Evolutionary conservation across 2,888 invertebrate species (phyloP).

Genomic region (Tinea trinotella): DNA sequence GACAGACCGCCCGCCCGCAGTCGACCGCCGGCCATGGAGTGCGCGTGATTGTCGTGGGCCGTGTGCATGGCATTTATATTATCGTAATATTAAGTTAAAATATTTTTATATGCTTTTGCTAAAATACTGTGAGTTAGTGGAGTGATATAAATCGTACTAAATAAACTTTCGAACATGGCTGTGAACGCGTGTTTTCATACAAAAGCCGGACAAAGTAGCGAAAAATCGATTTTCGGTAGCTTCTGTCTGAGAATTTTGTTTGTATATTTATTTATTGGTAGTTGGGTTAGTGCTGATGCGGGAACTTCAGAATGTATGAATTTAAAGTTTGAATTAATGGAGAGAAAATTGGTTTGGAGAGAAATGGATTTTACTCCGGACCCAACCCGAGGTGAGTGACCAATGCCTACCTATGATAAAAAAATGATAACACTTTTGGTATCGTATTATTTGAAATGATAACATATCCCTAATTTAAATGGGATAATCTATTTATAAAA

Average conservation of each 20-base stretch:
- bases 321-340: too few species aligned
- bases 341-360: too few species aligned
- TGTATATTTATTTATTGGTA: conserved; percentile 31
- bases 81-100: conserved; percentile 4
- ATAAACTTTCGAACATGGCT: conserved; percentile 45
- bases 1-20: background rate
- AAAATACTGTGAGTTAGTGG: conserved; percentile 16
- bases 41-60: background rate
- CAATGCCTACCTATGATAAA: background rate
- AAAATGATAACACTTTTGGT: background rate
- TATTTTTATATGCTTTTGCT: conserved; percentile 14
- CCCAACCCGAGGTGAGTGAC: conserved; percentile 68
- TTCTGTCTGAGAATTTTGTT: conserved; percentile 14
- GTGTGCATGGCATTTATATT: conserved; percentile 6
- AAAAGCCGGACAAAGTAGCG: conserved; percentile 54
- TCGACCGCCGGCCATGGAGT: conserved; percentile 10
- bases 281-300: conserved; percentile 35
- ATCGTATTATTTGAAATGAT: background rate
- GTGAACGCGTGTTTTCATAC: conserved; percentile 63
- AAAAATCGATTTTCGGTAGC: conserved; percentile 65
- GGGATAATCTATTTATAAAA: too few species aligned
- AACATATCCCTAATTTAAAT: background rate
- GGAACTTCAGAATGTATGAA: too few species aligned
- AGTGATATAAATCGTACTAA: conserved; percentile 34
- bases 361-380: too few species aligned